phyloP scores from a whole-genome alignment of 2,113 vertebrate species.

The Ornithorhynchus anatinus region DNA sequence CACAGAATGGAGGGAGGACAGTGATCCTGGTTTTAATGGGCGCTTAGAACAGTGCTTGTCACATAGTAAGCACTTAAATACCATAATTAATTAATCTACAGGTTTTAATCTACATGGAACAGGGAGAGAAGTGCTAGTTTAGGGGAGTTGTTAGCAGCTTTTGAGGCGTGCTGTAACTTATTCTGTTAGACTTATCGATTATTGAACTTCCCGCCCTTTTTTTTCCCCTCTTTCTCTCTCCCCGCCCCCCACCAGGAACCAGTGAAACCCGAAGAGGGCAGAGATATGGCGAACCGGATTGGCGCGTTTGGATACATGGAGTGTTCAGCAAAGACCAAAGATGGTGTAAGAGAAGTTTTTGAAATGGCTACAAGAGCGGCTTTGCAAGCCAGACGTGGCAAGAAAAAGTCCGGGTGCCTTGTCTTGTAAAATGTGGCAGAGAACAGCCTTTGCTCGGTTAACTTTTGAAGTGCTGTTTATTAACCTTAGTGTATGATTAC shows the following conservation, averaged over 20 bases:
- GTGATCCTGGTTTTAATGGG: no score
- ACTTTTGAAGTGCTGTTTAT: constrained; percentile 82
- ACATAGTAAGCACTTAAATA: no score
- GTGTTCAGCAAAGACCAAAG: constrained; percentile 86
- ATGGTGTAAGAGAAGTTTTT: constrained; percentile 84
- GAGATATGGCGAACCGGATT: constrained; percentile 84
- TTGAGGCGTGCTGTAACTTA: no score
- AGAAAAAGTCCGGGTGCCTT: constrained; percentile 83
- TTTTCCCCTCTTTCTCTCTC: not conserved
- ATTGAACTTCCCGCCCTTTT: no score
- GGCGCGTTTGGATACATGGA: constrained; percentile 84
- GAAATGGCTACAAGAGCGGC: constrained; percentile 86
- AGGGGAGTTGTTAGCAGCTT: no score
- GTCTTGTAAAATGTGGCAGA: constrained; percentile 78
- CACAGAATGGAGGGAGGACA: no score
- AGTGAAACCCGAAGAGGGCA: constrained; percentile 81
- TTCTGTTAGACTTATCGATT: no score
- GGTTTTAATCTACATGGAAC: no score
- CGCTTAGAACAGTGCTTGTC: no score
- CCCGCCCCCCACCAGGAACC: constrained; percentile 68
- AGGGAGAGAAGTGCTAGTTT: no score
- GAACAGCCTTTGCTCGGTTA: constrained; percentile 74
- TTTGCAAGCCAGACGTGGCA: constrained; percentile 82
- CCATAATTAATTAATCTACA: no score
- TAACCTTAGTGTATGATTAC: constrained; percentile 85